Evolutionary conservation across 2,113 vertebrate species (phyloP), one percentile per base, ranked within the genome.

Genomic region (Chaetorhynchus papuensis): DNA sequence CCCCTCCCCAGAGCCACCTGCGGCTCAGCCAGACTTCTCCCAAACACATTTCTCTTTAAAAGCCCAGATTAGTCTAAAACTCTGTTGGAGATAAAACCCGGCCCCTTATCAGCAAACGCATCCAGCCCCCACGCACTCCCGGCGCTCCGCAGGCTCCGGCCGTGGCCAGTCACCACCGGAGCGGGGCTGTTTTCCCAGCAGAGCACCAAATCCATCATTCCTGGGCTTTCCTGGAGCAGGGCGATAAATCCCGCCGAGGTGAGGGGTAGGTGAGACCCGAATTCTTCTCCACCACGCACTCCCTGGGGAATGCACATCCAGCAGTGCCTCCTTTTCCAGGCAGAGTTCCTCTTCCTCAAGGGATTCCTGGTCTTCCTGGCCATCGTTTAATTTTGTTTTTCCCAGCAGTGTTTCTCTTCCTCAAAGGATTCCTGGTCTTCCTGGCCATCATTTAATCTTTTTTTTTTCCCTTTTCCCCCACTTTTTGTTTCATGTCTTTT

Each of bases 1-100:
- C 33, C 56, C 68, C 16, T 79, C 68, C 60, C 35, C 20, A 2
- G 49, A 90, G 60, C 70, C 84, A 95, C 93, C 94, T 96, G 94
- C 4, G 1, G 45, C 77, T 87, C 10, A 3, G 45, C 30, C 83
- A 89, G 93, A 2, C 50, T 60, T 91, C 93, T 96, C 41, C 87
- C 89, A 37, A 75, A 53, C 94, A 83, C 93, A 93, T 96, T 93
- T 94, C 95, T 96, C 76, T 76, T 15, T 94, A 94, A 96, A 96
- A 97, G 86, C 96, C 83, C 74, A 87, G 93, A 88, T 96, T 94
- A 96, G 86, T 41, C 35, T 63, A 13, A 96, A 90, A 89, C 78
- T 92, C 89, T 75, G 37, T 1, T 19, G 18, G 47, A 92, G 91
- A 96, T 91, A 95, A 95, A 77, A 10, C 35, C 47, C 3, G 2